phyloP scores from a whole-genome alignment of 2,888 invertebrate genomes.

The Ormyrus nitidulus region DNA sequence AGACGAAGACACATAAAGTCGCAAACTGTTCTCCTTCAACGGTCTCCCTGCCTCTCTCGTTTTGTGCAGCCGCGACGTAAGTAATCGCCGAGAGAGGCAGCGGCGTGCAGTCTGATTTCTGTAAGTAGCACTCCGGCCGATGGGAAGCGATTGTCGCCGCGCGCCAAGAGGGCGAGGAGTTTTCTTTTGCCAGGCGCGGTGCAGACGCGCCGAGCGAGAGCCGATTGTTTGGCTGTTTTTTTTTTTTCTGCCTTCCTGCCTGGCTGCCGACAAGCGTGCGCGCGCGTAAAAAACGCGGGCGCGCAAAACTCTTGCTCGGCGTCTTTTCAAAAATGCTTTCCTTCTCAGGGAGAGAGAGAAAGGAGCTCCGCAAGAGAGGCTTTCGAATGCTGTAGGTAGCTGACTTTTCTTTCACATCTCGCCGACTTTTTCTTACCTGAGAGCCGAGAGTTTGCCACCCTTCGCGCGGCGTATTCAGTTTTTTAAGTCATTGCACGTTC shows the following conservation, averaged over 20 bases:
- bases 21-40: constrained; percentile 28
- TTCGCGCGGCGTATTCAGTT: no score
- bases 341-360: background rate
- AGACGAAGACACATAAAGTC: constrained; percentile 18
- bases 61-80: constrained; percentile 64
- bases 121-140: constrained; percentile 73
- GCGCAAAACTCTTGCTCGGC: constrained; percentile 26
- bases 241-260: constrained; percentile 50
- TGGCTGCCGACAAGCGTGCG: background rate
- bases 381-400: background rate
- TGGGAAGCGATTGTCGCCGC: constrained; percentile 62
- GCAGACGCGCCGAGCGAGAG: constrained; percentile 21
- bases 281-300: constrained; percentile 1
- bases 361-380: background rate
- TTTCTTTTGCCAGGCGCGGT: constrained; percentile 57
- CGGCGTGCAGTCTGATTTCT: constrained; percentile 68
- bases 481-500: no score
- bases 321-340: constrained; percentile 51
- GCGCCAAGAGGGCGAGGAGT: constrained; percentile 51
- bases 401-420: constrained; percentile 25
- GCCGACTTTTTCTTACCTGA: constrained; percentile 34
- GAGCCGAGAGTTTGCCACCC: background rate
- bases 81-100: constrained; percentile 63
- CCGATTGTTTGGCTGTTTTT: constrained; percentile 57
- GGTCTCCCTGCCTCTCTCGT: constrained; percentile 49